These are phyloP conservation scores for Apantesis nais DNA, from an alignment of 2,888 invertebrate species.

Conservation along the genomic window DNA sequence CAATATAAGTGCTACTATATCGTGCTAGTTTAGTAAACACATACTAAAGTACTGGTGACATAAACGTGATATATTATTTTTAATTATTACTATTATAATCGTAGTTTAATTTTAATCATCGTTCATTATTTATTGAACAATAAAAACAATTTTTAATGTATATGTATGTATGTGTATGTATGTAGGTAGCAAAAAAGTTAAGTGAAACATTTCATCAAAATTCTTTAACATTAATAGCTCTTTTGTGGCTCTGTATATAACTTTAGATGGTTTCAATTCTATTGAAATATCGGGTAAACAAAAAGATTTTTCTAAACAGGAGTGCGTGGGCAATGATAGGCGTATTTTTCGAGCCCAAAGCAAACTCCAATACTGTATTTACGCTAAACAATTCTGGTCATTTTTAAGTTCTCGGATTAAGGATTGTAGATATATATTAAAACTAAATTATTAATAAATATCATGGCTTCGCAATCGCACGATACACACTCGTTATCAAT, in stretches of 20 bases:
- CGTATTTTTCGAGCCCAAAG: no score
- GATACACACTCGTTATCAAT: no score
- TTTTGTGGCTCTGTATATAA: not conserved
- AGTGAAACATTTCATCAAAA: not conserved
- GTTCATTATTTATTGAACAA: not conserved
- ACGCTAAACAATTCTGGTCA: no score
- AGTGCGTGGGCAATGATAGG: no score
- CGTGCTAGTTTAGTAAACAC: not conserved
- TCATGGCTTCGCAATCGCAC: no score
- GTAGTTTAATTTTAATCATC: not conserved
- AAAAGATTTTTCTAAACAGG: not conserved
- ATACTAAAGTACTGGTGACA: not conserved
- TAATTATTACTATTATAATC: not conserved
- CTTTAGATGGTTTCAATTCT: not conserved
- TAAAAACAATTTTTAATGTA: not conserved
- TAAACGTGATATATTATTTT: not conserved
- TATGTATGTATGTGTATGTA: not conserved
- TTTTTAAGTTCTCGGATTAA: no score
- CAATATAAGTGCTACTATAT: not conserved
- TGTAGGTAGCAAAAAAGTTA: not conserved
- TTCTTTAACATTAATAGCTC: not conserved
- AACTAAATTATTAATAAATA: no score
- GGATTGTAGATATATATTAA: no score
- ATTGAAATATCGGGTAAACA: not conserved
- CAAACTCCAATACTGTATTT: no score